These are phyloP conservation scores for Neoaliturus tenellus DNA, from an alignment of 2,888 invertebrate species.

Conservation along the genomic window DNA sequence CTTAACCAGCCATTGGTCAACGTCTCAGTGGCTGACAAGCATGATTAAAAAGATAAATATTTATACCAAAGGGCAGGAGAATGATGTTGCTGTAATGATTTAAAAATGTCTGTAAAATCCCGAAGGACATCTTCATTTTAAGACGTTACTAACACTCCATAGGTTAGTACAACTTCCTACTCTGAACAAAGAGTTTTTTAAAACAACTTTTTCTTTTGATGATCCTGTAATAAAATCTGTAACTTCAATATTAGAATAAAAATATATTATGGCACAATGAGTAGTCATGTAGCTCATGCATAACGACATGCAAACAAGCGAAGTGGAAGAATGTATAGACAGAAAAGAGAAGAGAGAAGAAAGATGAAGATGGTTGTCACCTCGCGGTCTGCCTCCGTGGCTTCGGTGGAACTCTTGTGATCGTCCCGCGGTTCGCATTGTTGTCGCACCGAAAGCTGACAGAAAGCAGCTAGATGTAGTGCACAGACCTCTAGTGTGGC, in stretches of 20 bases:
- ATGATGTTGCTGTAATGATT: too few relatives aligned
- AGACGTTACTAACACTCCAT: too few relatives aligned
- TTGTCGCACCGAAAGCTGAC: slow-evolving; percentile 51
- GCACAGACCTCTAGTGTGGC: slow-evolving; percentile 38
- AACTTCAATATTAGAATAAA: neutral
- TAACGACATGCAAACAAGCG: neutral
- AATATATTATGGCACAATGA: neutral
- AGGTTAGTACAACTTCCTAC: too few relatives aligned
- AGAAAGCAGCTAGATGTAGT: slow-evolving; percentile 57
- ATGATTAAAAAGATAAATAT: too few relatives aligned
- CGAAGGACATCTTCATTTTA: too few relatives aligned
- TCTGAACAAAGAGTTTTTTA: too few relatives aligned
- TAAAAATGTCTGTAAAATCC: too few relatives aligned
- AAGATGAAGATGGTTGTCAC: slow-evolving; percentile 31
- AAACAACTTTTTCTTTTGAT: too few relatives aligned
- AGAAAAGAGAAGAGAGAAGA: slow-evolving; percentile 38
- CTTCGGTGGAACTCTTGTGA: slow-evolving; percentile 1
- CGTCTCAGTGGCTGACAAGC: too few relatives aligned
- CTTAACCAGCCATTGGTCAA: too few relatives aligned
- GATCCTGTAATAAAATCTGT: too few relatives aligned
- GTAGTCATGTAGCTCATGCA: neutral
- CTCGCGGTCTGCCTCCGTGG: neutral
- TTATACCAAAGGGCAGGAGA: too few relatives aligned
- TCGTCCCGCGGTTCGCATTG: slow-evolving; percentile 31
- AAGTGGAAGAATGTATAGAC: slow-evolving; percentile 1